These are phyloP conservation scores for Cariama cristata DNA, from an alignment of 2,113 vertebrate species.

Conservation along the genomic window DNA sequence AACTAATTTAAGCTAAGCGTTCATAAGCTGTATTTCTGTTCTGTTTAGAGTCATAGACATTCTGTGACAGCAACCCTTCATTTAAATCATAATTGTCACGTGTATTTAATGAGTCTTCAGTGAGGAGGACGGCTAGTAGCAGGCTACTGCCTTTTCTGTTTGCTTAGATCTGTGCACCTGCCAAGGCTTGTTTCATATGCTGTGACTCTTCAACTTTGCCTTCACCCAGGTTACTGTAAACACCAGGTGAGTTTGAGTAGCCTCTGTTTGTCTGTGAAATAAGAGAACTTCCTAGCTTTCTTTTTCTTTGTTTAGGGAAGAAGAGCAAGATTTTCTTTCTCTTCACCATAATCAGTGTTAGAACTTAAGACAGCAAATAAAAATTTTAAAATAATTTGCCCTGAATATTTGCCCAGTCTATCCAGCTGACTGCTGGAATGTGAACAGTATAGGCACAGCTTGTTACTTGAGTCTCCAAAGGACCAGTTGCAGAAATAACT, in stretches of 20 bases:
- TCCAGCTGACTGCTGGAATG: not conserved
- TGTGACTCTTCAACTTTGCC: not conserved
- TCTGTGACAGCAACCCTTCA: not conserved
- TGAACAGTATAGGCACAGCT: not conserved
- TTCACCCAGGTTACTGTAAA: not conserved
- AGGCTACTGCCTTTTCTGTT: not conserved
- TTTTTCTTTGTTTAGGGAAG: not conserved
- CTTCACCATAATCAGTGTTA: not conserved
- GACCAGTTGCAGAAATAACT: not conserved
- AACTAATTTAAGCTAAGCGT: not conserved
- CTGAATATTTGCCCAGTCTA: not conserved
- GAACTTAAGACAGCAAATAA: not conserved
- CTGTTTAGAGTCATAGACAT: not conserved
- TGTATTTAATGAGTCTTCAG: not conserved
- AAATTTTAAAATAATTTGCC: not conserved
- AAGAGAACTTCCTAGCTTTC: not conserved
- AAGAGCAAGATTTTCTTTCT: not conserved
- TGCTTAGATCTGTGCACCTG: not conserved
- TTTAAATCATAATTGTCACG: not conserved
- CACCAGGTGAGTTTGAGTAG: not conserved
- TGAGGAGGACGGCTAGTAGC: not conserved
- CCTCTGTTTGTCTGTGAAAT: not conserved
- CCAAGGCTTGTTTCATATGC: not conserved
- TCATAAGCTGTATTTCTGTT: not conserved
- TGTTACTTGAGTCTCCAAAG: not conserved